phyloP scores from a whole-genome alignment of 2,797 vertebrate species.

The Sciaenops ocellatus region DNA sequence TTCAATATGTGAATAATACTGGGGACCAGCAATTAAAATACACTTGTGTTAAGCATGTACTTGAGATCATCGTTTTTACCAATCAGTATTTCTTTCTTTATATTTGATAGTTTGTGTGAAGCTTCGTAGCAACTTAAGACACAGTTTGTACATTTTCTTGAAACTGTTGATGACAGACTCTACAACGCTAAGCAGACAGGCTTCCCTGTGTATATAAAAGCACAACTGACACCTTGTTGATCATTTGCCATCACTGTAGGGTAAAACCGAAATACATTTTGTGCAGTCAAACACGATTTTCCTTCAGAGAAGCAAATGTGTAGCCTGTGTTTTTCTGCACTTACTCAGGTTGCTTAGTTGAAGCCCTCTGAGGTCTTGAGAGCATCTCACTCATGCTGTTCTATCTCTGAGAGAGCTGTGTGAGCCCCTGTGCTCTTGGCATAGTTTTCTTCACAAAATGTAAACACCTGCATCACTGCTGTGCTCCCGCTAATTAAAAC shows the following conservation, averaged over 20 bases:
- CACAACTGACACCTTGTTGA: conserved; percentile 4
- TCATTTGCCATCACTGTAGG: conserved; percentile 6
- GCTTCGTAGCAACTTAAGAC: neutral
- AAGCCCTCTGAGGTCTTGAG: conserved; percentile 61
- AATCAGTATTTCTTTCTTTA: conserved; percentile 11
- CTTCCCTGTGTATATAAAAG: conserved; percentile 2
- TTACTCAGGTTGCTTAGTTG: conserved; percentile 43
- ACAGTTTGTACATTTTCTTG: conserved; percentile 2
- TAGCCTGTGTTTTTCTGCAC: conserved; percentile 25
- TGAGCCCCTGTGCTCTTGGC: conserved; percentile 71
- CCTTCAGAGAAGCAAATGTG: conserved; percentile 21
- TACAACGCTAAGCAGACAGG: neutral
- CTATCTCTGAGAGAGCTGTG: conserved; percentile 58
- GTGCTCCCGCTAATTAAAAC: conserved; percentile 81
- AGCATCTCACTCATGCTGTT: conserved; percentile 56
- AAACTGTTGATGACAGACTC: neutral
- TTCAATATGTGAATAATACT: neutral
- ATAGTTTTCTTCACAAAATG: conserved; percentile 76
- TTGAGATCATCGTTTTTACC: conserved; percentile 10
- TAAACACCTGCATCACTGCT: conserved; percentile 81
- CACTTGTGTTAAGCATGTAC: conserved; percentile 4
- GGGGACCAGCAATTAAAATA: conserved; percentile 16
- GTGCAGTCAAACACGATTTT: conserved; percentile 16
- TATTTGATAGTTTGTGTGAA: conserved; percentile 27
- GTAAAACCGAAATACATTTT: conserved; percentile 11